Evolutionary conservation across 2,797 vertebrate species (phyloP).

Genomic region (Peromyscus nudipes): DNA sequence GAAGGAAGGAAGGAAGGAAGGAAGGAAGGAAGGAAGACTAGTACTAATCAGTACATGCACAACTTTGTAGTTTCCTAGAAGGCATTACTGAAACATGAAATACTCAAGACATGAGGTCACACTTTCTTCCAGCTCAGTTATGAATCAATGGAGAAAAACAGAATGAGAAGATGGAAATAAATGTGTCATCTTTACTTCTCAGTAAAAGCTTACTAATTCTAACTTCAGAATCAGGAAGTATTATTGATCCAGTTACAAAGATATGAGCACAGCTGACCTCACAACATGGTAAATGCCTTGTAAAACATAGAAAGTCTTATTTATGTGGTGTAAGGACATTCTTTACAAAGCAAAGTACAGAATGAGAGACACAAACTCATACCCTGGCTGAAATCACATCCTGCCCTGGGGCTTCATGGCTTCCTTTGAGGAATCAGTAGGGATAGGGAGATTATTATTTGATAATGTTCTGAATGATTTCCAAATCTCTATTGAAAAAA

Average conservation of each 20-base stretch:
- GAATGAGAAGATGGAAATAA: background rate
- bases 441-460: background rate
- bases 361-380: background rate
- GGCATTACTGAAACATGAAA: background rate
- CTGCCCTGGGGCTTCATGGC: background rate
- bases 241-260: background rate
- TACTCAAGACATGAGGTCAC: background rate
- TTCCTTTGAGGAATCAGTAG: background rate
- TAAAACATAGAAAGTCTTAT: background rate
- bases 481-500: background rate
- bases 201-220: background rate
- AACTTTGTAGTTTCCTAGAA: background rate
- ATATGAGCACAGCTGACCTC: background rate
- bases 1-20: background rate
- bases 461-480: background rate
- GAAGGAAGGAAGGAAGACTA: background rate
- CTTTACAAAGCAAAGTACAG: background rate
- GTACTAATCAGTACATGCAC: background rate
- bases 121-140: background rate
- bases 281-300: background rate
- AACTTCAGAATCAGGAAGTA: constrained; percentile 18
- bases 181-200: background rate
- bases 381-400: background rate
- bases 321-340: background rate
- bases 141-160: background rate